Percentiles rank a stretch among this genome's conserved stretches.
Conservation (phyloP, 2,113 vertebrate genomes). For the Emydura subglobosa region DNA sequence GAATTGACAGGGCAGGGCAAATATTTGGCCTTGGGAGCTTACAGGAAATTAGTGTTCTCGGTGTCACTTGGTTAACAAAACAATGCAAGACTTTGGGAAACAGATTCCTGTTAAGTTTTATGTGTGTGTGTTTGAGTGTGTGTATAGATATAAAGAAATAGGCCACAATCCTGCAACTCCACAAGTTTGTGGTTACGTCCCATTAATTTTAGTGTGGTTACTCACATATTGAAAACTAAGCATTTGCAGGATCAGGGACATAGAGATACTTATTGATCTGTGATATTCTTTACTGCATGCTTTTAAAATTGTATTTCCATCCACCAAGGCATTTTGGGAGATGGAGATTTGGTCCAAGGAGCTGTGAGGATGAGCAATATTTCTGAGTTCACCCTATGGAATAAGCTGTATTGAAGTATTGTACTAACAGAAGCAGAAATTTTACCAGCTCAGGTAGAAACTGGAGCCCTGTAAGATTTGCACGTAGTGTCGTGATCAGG, state of each 20-base stretch:
- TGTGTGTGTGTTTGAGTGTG: background rate
- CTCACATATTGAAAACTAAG: background rate
- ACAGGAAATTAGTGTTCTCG: accelerated
- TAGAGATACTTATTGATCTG: background rate
- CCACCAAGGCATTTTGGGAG: background rate
- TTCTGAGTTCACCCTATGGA: background rate
- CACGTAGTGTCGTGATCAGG: background rate
- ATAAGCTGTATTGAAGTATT: background rate
- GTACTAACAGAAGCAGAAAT: background rate
- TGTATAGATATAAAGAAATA: accelerated
- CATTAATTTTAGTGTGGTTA: background rate
- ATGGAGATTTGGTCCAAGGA: background rate
- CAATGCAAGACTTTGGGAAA: background rate
- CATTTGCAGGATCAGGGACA: background rate
- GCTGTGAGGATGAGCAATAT: accelerated
- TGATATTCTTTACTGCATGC: background rate
- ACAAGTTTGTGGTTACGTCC: background rate
- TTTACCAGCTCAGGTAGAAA: background rate
- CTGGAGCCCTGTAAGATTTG: too few relatives aligned
- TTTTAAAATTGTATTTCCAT: background rate
- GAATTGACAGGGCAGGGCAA: accelerated
- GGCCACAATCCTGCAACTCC: too few relatives aligned
- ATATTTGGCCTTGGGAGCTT: background rate
- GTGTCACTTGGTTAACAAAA: background rate
- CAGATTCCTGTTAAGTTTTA: background rate